Conservation (phyloP, 2,797 vertebrate species). For the Macroramphosus scolopax region DNA sequence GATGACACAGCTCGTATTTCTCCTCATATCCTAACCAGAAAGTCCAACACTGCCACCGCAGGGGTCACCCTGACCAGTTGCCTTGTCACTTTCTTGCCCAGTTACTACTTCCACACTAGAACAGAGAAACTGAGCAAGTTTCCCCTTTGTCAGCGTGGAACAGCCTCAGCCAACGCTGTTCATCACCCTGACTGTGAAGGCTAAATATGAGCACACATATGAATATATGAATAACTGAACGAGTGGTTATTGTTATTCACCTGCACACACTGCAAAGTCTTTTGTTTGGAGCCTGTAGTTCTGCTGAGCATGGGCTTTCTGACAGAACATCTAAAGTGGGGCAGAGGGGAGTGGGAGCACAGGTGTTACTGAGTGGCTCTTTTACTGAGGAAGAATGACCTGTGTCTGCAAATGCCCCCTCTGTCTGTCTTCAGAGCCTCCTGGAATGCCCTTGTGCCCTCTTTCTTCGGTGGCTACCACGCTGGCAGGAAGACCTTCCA, state of each 20-base stretch:
- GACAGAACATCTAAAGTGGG: slow-evolving; percentile 70
- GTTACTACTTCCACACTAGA: slow-evolving; percentile 42
- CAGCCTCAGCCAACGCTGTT: slow-evolving; percentile 62
- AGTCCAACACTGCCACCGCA: slow-evolving; percentile 25
- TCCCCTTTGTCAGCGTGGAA: too few relatives aligned
- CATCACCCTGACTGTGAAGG: slow-evolving; percentile 74
- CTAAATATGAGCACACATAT: slow-evolving; percentile 77
- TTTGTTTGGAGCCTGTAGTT: slow-evolving; percentile 68
- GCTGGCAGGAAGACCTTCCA: slow-evolving; percentile 70
- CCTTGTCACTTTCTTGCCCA: slow-evolving; percentile 49
- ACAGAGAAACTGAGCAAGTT: slow-evolving; percentile 48
- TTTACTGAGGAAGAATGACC: slow-evolving; percentile 69
- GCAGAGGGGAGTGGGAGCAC: slow-evolving; percentile 71
- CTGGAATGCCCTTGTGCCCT: slow-evolving; percentile 65
- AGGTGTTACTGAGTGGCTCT: slow-evolving; percentile 73
- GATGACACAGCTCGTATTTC: slow-evolving; percentile 41
- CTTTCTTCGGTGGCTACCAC: slow-evolving; percentile 62
- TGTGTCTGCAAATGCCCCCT: slow-evolving; percentile 69
- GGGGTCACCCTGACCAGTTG: slow-evolving; percentile 56
- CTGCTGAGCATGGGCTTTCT: slow-evolving; percentile 76
- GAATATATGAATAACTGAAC: slow-evolving; percentile 80
- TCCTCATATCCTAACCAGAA: slow-evolving; percentile 37
- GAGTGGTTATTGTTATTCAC: slow-evolving; percentile 75
- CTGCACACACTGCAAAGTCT: slow-evolving; percentile 67
- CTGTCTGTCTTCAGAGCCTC: slow-evolving; percentile 65